A percentile compares a stretch with the other conserved stretches of the same genome.
These are phyloP conservation scores for Malurus leucopterus DNA, from an alignment of 2,797 vertebrate species.

Conservation along the genomic window DNA sequence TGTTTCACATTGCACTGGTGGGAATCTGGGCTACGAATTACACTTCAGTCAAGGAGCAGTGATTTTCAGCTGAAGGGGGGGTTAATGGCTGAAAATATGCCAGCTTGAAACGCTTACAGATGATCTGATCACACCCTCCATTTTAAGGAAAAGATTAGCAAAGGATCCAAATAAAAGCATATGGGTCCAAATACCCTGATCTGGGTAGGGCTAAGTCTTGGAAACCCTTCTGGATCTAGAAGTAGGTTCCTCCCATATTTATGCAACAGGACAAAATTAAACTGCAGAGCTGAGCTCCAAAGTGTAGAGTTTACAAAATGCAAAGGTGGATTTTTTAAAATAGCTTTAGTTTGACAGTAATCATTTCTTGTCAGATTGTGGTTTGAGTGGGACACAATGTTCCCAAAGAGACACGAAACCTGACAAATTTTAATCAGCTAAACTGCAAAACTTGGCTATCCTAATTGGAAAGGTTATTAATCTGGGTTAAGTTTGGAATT, in stretches of 20 bases:
- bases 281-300: neutral
- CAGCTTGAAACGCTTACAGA: constrained; percentile 28
- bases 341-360: neutral
- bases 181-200: neutral
- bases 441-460: constrained; percentile 7
- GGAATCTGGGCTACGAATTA: neutral
- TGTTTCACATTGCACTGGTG: neutral
- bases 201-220: constrained; percentile 29
- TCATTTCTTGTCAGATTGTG: neutral
- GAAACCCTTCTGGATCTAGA: constrained; percentile 26
- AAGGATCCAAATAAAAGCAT: constrained; percentile 18
- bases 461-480: neutral
- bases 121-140: constrained; percentile 6
- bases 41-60: neutral
- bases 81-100: neutral
- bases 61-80: neutral
- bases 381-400: constrained; percentile 24
- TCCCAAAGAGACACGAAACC: neutral
- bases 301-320: neutral
- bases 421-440: neutral
- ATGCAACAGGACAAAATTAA: constrained; percentile 11
- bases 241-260: constrained; percentile 50
- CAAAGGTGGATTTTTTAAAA: constrained; percentile 5
- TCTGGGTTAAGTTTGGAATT: constrained; percentile 9
- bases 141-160: constrained; percentile 1